Evolutionary conservation across 1,140 invertebrate genomes (phyloP), one percentile per base, ranked within the genome.

Genomic region (Aphelinus certus): DNA sequence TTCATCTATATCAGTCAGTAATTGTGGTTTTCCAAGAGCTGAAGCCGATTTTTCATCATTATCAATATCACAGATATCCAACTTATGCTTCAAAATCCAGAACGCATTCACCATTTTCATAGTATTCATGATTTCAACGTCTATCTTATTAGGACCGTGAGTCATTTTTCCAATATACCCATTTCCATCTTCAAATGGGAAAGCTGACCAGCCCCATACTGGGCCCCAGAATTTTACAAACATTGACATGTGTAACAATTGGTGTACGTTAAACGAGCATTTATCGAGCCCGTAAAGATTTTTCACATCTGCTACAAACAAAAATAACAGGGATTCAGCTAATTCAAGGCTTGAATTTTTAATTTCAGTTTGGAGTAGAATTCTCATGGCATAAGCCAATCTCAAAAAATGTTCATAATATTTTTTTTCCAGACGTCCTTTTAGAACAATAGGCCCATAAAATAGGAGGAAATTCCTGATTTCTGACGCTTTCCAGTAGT

Each of bases 201-300:
- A 77, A 9, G 49, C 48, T 61, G 76, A 71, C 76, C 68, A 74
- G 7, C 57, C 64, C 47, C 63, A 66, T 4, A 71, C 9, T 10
- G 76, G 76, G n/a, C 76, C 67, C 76, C 76, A 77, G 43, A n/a
- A 4, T 61, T 45, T 49, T 65, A 77, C 71, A 9, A 47, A 46
- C 0, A 48, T 3, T 42, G 62, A 46, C 6, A 77, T 45, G 71
- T 77, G 75, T 4, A 51, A 68, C 3, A 76, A 53, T 49, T 73
- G 76, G 56, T 77, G 76, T 49, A 77, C 66, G 43, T 77, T 77
- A 7, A 70, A 77, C 1, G 71, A 70, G 48, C 76, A 77, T 66
- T 77, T 77, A 26, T 70, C 3, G 10, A 67, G 49, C 4, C 69
- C 73, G 45, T 75, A 77, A 1, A 77, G 65, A 56, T 68, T 45